phyloP scores from a whole-genome alignment of 1,140 invertebrate species.

The Idris sp. region DNA sequence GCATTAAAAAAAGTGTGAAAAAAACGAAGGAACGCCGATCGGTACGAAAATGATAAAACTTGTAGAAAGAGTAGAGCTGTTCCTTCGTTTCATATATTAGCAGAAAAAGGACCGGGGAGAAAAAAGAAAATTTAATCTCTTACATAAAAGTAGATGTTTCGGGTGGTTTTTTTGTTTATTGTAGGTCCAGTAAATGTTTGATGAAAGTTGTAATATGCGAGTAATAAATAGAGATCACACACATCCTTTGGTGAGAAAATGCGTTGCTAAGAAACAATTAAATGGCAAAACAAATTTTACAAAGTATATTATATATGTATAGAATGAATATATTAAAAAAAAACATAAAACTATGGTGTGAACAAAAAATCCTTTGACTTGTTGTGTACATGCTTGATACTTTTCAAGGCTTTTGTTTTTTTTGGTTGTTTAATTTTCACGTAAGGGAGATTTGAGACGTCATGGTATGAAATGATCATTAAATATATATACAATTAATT shows the following conservation, averaged over 20 bases:
- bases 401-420: slow-evolving; percentile 65
- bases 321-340: slow-evolving; percentile 51
- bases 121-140: too few species aligned
- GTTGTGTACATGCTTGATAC: slow-evolving; percentile 67
- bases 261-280: slow-evolving; percentile 65
- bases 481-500: slow-evolving; percentile 57
- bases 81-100: slow-evolving; percentile 44
- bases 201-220: slow-evolving; percentile 42
- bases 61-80: slow-evolving; percentile 29
- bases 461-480: slow-evolving; percentile 69
- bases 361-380: slow-evolving; percentile 59
- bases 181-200: slow-evolving; percentile 43
- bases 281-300: slow-evolving; percentile 43
- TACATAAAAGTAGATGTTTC: slow-evolving; percentile 32
- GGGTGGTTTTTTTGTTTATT: slow-evolving; percentile 36
- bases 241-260: slow-evolving; percentile 48
- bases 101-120: too few species aligned
- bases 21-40: slow-evolving; percentile 17
- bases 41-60: slow-evolving; percentile 32
- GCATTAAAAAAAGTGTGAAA: slow-evolving; percentile 27
- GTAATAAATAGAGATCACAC: slow-evolving; percentile 4
- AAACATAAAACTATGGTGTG: slow-evolving; percentile 62
- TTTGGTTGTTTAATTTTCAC: slow-evolving; percentile 54
- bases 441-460: slow-evolving; percentile 68
- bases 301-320: slow-evolving; percentile 55